Conservation (phyloP, 35 echinoderm and acorn worm genomes). For the Heliocidaris tuberculata region DNA sequence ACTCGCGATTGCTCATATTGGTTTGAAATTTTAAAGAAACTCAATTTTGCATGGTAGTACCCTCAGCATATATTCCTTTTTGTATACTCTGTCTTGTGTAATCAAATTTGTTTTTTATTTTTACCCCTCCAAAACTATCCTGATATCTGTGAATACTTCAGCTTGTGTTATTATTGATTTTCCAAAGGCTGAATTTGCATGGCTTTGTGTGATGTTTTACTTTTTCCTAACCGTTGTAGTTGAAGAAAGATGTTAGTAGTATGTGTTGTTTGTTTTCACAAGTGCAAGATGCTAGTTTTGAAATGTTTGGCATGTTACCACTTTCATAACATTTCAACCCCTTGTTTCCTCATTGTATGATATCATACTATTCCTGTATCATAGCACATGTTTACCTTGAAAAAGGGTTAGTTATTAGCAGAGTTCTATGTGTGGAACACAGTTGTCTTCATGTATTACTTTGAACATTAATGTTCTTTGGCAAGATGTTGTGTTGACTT, state of each 20-base stretch:
- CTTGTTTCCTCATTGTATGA: neutral
- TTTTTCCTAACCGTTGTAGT: neutral
- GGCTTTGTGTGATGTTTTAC: neutral
- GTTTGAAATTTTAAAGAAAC: neutral
- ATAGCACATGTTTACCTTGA: neutral
- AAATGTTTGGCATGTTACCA: neutral
- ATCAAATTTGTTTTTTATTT: neutral
- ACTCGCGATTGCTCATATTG: neutral
- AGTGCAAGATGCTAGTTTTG: neutral
- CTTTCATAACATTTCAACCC: neutral
- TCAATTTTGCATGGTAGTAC: neutral
- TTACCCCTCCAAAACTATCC: neutral
- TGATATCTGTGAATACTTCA: neutral
- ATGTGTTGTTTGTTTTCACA: neutral
- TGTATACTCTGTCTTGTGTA: neutral
- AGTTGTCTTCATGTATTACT: too few relatives aligned
- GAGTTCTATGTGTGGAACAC: neutral
- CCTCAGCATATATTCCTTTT: neutral
- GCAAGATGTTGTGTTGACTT: too few relatives aligned
- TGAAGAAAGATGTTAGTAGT: neutral
- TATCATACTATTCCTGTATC: neutral
- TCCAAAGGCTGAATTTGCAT: slow-evolving; percentile 3
- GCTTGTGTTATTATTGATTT: neutral
- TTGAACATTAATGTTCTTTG: too few relatives aligned
- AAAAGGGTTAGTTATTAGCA: neutral